A percentile compares a stretch with the other conserved stretches of the same genome.
phyloP scores from a whole-genome alignment of 2,113 vertebrate species.

The Collichthys lucidus region DNA sequence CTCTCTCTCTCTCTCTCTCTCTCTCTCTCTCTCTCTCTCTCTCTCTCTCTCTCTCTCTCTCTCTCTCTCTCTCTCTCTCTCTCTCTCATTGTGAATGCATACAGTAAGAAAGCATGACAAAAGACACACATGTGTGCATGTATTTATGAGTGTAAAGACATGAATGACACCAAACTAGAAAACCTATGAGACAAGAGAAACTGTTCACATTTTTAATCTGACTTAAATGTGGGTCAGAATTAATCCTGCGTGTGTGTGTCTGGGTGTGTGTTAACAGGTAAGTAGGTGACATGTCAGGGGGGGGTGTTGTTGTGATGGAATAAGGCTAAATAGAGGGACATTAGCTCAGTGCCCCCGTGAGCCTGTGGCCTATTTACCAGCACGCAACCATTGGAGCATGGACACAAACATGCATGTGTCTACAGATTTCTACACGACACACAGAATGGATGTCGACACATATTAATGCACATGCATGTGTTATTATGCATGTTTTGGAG shows the following conservation, averaged over 20 bases:
- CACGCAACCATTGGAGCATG: background rate
- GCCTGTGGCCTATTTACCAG: constrained; percentile 49
- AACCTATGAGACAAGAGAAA: background rate
- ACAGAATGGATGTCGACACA: constrained; percentile 6
- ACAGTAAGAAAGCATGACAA: background rate
- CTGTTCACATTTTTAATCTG: constrained; percentile 23
- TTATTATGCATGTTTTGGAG: background rate
- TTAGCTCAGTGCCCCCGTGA: background rate
- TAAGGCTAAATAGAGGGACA: constrained; percentile 37
- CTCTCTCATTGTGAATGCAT: too few relatives aligned
- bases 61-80: background rate
- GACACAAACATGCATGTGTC: constrained; percentile 31
- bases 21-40: background rate
- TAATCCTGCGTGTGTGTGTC: constrained; percentile 31
- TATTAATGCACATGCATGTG: background rate
- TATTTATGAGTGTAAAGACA: background rate
- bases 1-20: background rate
- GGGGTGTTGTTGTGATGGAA: constrained; percentile 18
- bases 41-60: too few relatives aligned
- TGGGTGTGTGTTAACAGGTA: constrained; percentile 34
- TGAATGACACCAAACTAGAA: background rate
- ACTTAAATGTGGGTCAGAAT: constrained; percentile 17
- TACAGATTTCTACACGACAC: background rate
- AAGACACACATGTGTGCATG: background rate
- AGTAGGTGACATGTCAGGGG: constrained; percentile 49